These are phyloP conservation scores for Brienomyrus longianalis DNA, from an alignment of 2,113 vertebrate species.

Conservation along the genomic window DNA sequence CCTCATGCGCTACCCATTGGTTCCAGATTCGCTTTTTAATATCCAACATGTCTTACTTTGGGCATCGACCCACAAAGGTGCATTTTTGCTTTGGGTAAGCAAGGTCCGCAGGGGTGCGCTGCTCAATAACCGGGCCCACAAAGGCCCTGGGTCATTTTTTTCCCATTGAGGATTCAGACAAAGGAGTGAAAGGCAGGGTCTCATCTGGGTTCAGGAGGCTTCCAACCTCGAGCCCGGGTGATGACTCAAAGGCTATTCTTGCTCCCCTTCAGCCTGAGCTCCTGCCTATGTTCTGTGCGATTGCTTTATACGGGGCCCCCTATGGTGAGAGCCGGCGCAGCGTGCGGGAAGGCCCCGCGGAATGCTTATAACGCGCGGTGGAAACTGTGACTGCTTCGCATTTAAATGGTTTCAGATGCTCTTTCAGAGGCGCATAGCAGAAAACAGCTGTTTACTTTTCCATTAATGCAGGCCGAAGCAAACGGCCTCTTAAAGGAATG, in stretches of 20 bases:
- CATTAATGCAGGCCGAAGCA: conserved; percentile 50
- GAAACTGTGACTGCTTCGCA: conserved; percentile 68
- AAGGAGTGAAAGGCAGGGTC: conserved; percentile 47
- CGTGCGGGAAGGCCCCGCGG: conserved; percentile 50
- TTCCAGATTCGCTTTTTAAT: background rate
- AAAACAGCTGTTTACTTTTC: conserved; percentile 61
- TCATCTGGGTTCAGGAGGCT: conserved; percentile 45
- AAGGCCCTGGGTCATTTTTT: conserved; percentile 5
- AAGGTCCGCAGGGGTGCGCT: conserved; percentile 42
- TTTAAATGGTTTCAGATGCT: conserved; percentile 70
- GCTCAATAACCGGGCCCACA: conserved; percentile 25
- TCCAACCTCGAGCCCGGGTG: conserved; percentile 37
- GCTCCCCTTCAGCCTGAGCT: conserved; percentile 35
- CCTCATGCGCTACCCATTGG: background rate
- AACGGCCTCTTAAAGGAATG: conserved; percentile 43
- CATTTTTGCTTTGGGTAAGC: conserved; percentile 33
- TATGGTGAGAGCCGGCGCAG: conserved; percentile 44
- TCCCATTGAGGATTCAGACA: conserved; percentile 46
- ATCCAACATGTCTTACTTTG: background rate
- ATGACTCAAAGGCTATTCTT: conserved; percentile 39
- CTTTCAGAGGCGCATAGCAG: conserved; percentile 46
- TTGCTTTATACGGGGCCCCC: conserved; percentile 51
- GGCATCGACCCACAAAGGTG: background rate
- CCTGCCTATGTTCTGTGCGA: conserved; percentile 54
- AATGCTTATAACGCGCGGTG: conserved; percentile 61